Percentiles rank a stretch among this genome's conserved stretches.
These are phyloP conservation scores for Rhynchophorus ferrugineus DNA, from an alignment of 1,140 invertebrate species.

Conservation along the genomic window DNA sequence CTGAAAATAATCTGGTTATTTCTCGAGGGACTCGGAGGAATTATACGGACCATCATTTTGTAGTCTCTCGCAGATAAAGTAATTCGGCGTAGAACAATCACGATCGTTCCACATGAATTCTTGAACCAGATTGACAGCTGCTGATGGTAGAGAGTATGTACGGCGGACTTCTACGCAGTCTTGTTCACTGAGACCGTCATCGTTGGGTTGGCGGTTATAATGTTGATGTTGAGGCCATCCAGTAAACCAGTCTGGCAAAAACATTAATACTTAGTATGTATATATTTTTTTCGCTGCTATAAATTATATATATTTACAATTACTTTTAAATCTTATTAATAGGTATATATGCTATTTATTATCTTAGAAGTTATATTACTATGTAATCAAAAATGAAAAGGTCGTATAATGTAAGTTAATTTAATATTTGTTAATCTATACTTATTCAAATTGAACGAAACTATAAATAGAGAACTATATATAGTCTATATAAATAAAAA, in stretches of 20 bases:
- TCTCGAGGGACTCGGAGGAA: not conserved
- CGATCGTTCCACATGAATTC: slow-evolving; percentile 72
- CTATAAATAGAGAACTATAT: no score
- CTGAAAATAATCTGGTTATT: slow-evolving; percentile 21
- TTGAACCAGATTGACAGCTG: slow-evolving; percentile 38
- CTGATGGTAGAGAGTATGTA: slow-evolving; percentile 49
- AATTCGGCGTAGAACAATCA: slow-evolving; percentile 60
- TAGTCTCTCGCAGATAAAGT: slow-evolving; percentile 61
- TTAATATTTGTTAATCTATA: no score
- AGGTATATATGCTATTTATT: no score
- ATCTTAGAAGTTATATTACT: no score
- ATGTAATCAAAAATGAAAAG: no score
- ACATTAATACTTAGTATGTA: not conserved
- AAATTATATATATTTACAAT: not conserved
- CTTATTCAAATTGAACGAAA: no score
- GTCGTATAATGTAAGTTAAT: no score
- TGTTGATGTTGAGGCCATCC: slow-evolving; percentile 57
- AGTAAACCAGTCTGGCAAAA: slow-evolving; percentile 66
- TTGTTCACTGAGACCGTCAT: slow-evolving; percentile 67
- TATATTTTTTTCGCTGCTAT: no score
- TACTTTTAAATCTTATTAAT: no score
- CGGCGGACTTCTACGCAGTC: slow-evolving; percentile 70
- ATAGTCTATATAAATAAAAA: no score
- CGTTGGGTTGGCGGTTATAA: slow-evolving; percentile 67
- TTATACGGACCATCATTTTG: slow-evolving; percentile 46